phyloP scores from a whole-genome alignment of 2,797 vertebrate genomes.

The Tachyglossus aculeatus region DNA sequence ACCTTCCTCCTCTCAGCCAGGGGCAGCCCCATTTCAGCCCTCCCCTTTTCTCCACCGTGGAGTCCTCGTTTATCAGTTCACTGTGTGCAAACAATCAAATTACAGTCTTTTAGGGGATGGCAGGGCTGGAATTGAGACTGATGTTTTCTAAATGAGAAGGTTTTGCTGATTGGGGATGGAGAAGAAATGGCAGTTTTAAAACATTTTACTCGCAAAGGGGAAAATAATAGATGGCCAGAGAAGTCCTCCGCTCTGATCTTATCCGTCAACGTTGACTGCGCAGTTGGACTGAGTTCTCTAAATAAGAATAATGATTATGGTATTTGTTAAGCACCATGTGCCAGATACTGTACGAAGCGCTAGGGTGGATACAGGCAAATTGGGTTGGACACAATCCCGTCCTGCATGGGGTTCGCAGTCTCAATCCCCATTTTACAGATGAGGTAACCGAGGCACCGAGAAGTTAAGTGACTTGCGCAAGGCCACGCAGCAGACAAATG shows the following conservation, averaged over 20 bases:
- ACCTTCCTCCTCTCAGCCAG: conserved; percentile 38
- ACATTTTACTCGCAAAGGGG: neutral
- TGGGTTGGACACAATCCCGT: no score
- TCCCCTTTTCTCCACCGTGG: conserved; percentile 17
- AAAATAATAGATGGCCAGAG: neutral
- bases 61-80: conserved; percentile 37
- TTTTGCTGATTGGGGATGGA: conserved; percentile 42
- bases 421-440: neutral
- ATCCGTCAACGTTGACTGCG: neutral
- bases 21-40: conserved; percentile 9
- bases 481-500: no score
- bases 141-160: conserved; percentile 52
- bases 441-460: neutral
- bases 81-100: conserved; percentile 59
- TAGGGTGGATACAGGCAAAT: neutral
- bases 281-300: neutral
- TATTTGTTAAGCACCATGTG: no score
- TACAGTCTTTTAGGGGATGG: conserved; percentile 39
- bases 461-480: no score
- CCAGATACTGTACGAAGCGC: no score
- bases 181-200: neutral
- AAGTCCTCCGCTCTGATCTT: conserved; percentile 13
- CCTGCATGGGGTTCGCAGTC: neutral
- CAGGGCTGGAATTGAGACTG: conserved; percentile 43
- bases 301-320: no score